Conservation (phyloP, 2,113 vertebrate genomes). For the Corythaixoides concolor region DNA sequence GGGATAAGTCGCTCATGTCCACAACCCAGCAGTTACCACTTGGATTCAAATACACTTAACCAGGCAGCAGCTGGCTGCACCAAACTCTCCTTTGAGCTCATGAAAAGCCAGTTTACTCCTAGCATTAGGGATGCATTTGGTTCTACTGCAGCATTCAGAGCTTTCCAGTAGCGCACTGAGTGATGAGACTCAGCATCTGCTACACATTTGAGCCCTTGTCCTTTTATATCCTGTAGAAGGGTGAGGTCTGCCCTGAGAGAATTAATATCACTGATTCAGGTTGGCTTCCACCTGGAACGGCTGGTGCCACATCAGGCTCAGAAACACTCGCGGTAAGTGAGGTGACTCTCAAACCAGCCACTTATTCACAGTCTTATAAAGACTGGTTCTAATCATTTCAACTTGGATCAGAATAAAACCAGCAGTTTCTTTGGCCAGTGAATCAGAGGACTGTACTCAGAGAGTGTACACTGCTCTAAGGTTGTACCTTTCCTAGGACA, state of each 20-base stretch:
- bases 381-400: background rate
- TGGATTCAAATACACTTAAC: background rate
- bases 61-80: background rate
- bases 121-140: background rate
- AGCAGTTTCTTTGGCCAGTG: background rate
- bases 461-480: background rate
- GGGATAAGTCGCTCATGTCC: background rate
- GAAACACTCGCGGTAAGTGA: background rate
- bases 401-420: background rate
- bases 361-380: background rate
- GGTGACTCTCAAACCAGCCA: background rate
- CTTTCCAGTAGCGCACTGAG: background rate
- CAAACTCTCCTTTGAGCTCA: background rate
- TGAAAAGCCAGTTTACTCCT: background rate
- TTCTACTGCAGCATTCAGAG: background rate
- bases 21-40: rapidly evolving
- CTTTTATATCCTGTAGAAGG: background rate
- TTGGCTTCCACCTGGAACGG: background rate
- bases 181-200: background rate
- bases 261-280: background rate
- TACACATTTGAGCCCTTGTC: background rate
- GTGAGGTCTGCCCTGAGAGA: background rate
- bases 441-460: background rate
- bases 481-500: background rate
- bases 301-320: background rate